Percentiles rank a stretch among this genome's conserved stretches.
Conservation (phyloP, 2,888 invertebrate genomes). For the Tholera decimalis region DNA sequence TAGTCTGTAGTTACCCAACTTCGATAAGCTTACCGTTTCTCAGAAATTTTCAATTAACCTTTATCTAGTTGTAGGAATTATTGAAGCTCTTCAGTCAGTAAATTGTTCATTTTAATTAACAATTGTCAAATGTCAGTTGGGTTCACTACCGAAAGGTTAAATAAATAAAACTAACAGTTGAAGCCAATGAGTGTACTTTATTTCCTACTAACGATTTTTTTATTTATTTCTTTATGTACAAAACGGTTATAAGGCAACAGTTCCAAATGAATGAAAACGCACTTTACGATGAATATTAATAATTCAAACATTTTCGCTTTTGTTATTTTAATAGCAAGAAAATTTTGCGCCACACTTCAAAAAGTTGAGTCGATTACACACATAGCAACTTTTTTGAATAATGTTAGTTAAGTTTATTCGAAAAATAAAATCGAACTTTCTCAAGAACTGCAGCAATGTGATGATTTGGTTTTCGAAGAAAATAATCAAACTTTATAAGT, state of each 20-base stretch:
- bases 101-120: conserved; percentile 1
- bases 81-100: background rate
- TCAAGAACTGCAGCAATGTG: background rate
- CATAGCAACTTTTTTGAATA: background rate
- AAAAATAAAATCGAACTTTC: conserved; percentile 3
- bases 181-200: conserved; percentile 91
- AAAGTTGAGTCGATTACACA: conserved; percentile 55
- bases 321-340: conserved; percentile 72
- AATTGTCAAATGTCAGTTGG: conserved; percentile 1
- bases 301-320: conserved; percentile 71
- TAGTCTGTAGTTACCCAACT: too few species aligned
- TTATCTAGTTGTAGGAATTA: background rate
- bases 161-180: conserved; percentile 79
- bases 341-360: conserved; percentile 73
- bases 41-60: background rate
- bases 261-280: conserved; percentile 87
- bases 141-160: conserved; percentile 19
- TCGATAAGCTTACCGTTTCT: too few species aligned
- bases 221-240: conserved; percentile 89
- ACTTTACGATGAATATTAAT: conserved; percentile 74
- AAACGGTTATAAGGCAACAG: conserved; percentile 91
- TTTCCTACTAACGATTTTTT: conserved; percentile 87
- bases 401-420: background rate
- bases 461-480: conserved; percentile 13
- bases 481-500: conserved; percentile 16